Evolutionary conservation across 2,113 vertebrate genomes (phyloP).

Genomic region (Nibea coibor): DNA sequence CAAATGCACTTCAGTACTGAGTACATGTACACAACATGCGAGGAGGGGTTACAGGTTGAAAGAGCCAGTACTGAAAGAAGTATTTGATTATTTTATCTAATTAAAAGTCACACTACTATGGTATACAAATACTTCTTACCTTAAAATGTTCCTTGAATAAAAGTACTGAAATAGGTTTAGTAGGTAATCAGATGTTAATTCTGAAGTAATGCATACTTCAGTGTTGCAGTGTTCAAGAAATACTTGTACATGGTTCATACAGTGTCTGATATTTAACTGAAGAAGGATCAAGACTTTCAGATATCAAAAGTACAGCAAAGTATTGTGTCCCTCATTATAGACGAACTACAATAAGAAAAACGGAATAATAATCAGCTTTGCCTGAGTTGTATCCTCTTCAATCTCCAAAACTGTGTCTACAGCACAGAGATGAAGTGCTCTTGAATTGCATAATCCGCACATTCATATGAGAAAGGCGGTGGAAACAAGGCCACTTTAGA

Average conservation of each 20-base stretch:
- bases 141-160: too few relatives aligned
- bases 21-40: not conserved
- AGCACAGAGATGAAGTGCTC: constrained; percentile 37
- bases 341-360: not conserved
- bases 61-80: too few relatives aligned
- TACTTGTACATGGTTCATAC: too few relatives aligned
- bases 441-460: constrained; percentile 45
- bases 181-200: not conserved
- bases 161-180: too few relatives aligned
- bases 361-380: not conserved
- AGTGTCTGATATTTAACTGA: not conserved
- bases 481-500: constrained; percentile 57
- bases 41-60: not conserved
- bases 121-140: too few relatives aligned
- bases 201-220: not conserved
- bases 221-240: not conserved
- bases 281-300: not conserved
- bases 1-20: not conserved
- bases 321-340: not conserved
- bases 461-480: constrained; percentile 25
- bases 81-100: too few relatives aligned
- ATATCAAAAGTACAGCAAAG: not conserved
- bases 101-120: too few relatives aligned
- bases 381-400: not conserved
- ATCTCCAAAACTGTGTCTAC: constrained; percentile 20